These are phyloP conservation scores for Ptychodera flava DNA, from an alignment of 35 echinoderm and acorn worm species.

Conservation along the genomic window DNA sequence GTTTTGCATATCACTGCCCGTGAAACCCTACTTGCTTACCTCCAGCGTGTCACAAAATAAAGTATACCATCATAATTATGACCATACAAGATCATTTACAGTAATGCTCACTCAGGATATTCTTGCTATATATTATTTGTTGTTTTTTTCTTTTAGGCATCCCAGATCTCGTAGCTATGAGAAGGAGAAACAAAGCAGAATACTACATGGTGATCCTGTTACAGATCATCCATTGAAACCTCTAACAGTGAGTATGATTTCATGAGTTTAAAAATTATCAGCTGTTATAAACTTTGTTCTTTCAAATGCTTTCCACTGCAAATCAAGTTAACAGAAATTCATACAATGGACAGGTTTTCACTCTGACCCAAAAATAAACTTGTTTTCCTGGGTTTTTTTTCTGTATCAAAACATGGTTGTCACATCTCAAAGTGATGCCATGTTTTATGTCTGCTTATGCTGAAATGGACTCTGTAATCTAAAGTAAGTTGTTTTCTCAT, in stretches of 20 bases:
- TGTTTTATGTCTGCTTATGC: too few relatives aligned
- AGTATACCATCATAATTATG: too few relatives aligned
- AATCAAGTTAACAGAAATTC: not conserved
- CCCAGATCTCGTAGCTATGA: constrained; percentile 61
- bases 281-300: not conserved
- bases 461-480: too few relatives aligned
- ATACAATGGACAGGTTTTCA: not conserved
- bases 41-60: too few relatives aligned
- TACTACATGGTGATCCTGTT: constrained; percentile 42
- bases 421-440: not conserved
- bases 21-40: too few relatives aligned
- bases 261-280: not conserved
- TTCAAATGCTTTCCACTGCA: not conserved
- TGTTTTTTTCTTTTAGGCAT: constrained; percentile 36
- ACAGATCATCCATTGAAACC: constrained; percentile 85
- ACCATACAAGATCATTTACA: too few relatives aligned
- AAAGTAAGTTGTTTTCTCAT: too few relatives aligned
- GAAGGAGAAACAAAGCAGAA: constrained; percentile 34
- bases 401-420: not conserved
- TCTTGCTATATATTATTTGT: too few relatives aligned
- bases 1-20: too few relatives aligned
- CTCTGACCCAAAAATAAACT: not conserved
- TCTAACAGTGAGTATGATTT: constrained; percentile 49
- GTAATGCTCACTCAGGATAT: too few relatives aligned
- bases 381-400: not conserved